phyloP scores from a whole-genome alignment of 2,113 vertebrate species.

The Cygnus buccinator region DNA sequence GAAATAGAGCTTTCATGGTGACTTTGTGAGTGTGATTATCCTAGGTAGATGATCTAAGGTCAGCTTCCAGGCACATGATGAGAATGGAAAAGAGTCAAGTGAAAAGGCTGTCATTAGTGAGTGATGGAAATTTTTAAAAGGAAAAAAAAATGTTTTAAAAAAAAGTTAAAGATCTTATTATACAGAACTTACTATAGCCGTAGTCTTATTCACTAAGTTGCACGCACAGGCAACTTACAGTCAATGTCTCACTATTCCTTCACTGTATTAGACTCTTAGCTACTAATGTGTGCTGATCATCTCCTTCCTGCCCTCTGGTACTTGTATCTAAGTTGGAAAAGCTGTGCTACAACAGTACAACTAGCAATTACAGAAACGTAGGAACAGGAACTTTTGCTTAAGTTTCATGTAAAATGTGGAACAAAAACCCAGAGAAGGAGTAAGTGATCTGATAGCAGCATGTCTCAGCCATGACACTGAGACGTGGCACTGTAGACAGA shows the following conservation, averaged over 20 bases:
- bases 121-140: constrained; percentile 22
- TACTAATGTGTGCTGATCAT: neutral
- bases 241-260: neutral
- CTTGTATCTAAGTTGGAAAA: neutral
- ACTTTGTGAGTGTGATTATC: neutral
- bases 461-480: neutral
- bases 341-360: neutral
- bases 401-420: neutral
- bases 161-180: neutral
- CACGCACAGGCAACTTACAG: neutral
- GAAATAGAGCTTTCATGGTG: neutral
- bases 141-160: constrained; percentile 23
- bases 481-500: neutral
- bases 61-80: constrained; percentile 26
- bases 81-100: constrained; percentile 39
- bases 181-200: neutral
- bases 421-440: neutral
- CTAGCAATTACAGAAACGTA: neutral
- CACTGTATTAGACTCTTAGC: neutral
- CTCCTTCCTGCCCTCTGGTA: neutral
- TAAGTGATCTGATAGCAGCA: neutral
- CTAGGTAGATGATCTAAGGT: constrained; percentile 35
- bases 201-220: neutral
- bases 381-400: neutral
- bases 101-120: constrained; percentile 28